phyloP scores from a whole-genome alignment of 2,888 invertebrate genomes.

The Brenthis hecate region DNA sequence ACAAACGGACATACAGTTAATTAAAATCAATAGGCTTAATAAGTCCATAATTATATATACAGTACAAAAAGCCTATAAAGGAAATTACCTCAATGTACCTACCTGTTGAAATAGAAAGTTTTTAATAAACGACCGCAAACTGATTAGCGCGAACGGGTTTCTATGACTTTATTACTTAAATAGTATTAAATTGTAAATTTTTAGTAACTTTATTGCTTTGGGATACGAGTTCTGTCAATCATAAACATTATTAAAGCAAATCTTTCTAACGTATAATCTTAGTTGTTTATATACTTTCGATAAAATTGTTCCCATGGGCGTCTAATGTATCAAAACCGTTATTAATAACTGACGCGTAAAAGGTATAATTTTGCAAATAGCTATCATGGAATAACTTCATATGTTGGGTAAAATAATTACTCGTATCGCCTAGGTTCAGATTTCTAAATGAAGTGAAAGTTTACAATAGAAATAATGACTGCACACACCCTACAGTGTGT shows the following conservation, averaged over 20 bases:
- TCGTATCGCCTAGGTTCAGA: constrained; percentile 31
- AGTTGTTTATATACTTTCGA: constrained; percentile 53
- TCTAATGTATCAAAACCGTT: constrained; percentile 62
- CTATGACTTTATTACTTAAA: constrained; percentile 47
- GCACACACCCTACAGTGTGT: constrained; percentile 11
- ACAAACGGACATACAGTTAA: too few relatives aligned
- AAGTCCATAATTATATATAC: neutral
- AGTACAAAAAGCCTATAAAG: constrained; percentile 18
- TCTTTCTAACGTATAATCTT: constrained; percentile 51
- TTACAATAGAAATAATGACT: constrained; percentile 20
- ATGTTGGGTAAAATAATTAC: constrained; percentile 57
- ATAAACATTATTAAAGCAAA: constrained; percentile 54
- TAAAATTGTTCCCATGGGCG: constrained; percentile 64
- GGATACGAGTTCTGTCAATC: constrained; percentile 51
- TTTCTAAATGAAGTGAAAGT: constrained; percentile 32
- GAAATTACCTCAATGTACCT: constrained; percentile 20
- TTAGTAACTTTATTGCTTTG: constrained; percentile 45
- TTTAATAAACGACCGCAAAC: constrained; percentile 42
- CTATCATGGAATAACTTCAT: constrained; percentile 57
- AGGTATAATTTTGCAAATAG: constrained; percentile 71
- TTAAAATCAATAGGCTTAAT: neutral
- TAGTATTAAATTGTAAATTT: constrained; percentile 50
- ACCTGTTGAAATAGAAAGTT: constrained; percentile 26
- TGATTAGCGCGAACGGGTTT: constrained; percentile 43
- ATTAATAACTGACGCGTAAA: constrained; percentile 59